Evolutionary conservation across 2,113 vertebrate species (phyloP).

Genomic region (Prunella fulvescens): DNA sequence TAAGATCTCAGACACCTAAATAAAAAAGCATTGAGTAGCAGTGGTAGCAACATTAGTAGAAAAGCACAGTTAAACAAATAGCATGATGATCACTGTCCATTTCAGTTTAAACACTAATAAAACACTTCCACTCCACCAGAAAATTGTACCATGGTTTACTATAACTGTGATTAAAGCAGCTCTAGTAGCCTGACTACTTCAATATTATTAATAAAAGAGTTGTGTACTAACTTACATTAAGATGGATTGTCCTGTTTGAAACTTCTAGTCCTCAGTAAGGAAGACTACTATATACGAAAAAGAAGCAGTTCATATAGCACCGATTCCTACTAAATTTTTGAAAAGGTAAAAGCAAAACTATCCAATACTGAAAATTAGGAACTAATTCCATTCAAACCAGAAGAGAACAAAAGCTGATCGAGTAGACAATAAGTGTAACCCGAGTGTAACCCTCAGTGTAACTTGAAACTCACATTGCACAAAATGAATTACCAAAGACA

Average conservation of each 20-base stretch:
- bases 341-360: neutral
- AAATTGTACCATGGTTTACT: neutral
- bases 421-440: neutral
- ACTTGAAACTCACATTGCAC: neutral
- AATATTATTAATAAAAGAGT: neutral
- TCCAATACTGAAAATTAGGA: neutral
- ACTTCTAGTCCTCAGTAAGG: neutral
- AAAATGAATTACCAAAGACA: neutral
- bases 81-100: neutral
- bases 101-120: neutral
- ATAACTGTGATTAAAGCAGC: neutral
- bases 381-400: neutral
- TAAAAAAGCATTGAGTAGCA: neutral
- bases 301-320: neutral
- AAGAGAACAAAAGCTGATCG: neutral
- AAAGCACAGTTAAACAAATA: neutral
- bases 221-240: neutral
- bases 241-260: neutral
- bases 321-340: neutral
- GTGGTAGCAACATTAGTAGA: neutral
- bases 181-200: neutral
- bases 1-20: neutral
- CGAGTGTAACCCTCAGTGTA: neutral
- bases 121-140: neutral
- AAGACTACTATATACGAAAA: neutral